phyloP scores from a whole-genome alignment of 2,888 invertebrate genomes.

The Cryptocheilus praepositus region DNA sequence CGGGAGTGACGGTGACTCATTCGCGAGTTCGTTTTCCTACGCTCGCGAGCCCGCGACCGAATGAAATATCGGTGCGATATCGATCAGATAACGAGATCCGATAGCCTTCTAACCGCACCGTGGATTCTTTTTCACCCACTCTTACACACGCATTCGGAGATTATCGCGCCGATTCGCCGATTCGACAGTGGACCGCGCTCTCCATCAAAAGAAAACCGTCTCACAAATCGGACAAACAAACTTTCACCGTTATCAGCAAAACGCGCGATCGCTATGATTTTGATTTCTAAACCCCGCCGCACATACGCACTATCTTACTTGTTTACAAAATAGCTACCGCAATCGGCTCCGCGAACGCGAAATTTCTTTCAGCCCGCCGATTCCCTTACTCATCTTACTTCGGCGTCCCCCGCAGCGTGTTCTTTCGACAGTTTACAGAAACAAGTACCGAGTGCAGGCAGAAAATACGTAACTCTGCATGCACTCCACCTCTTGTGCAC shows the following conservation, averaged over 20 bases:
- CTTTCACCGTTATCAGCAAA: constrained; percentile 1
- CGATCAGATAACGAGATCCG: constrained; percentile 28
- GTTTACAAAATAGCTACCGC: background rate
- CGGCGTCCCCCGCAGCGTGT: too few relatives aligned
- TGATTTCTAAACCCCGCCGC: background rate
- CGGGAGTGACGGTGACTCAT: constrained; percentile 24
- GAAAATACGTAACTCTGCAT: too few relatives aligned
- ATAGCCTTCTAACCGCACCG: constrained; percentile 17
- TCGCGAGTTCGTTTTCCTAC: constrained; percentile 11
- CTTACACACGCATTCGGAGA: too few relatives aligned
- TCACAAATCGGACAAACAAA: constrained; percentile 8
- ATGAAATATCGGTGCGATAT: constrained; percentile 31
- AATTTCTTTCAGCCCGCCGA: too few relatives aligned
- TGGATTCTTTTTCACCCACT: constrained; percentile 15
- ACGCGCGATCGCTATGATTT: constrained; percentile 10
- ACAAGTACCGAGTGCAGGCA: too few relatives aligned
- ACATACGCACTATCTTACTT: background rate
- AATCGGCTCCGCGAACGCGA: too few relatives aligned
- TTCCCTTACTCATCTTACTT: too few relatives aligned
- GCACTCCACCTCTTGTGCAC: too few relatives aligned
- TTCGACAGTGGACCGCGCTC: background rate
- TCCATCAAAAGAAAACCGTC: background rate
- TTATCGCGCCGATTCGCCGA: constrained; percentile 17
- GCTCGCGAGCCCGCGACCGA: constrained; percentile 4
- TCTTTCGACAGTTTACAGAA: too few relatives aligned